Evolutionary conservation across 2,888 invertebrate species (phyloP), one percentile per base, ranked within the genome.

Genomic region (Pseudococcus jackbeardsleyi): DNA sequence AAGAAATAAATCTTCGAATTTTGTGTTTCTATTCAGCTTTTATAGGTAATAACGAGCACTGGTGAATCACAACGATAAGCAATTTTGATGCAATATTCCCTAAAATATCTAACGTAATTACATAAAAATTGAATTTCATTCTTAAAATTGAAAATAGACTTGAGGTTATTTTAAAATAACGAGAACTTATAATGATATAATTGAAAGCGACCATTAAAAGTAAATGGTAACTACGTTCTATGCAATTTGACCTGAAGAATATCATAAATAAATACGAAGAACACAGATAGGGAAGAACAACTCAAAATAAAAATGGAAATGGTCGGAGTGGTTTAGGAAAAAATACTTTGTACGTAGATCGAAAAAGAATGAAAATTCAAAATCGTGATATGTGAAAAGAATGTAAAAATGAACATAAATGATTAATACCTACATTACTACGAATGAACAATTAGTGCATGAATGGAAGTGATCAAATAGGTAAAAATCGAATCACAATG

Each of bases 401-500:
- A 64, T 64, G 64, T 22, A 64, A 64, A 64, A 22, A 64, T 64
- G 11, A n/a, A 54, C 54, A n/a, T 12, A 54, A n/a, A 54, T 54
- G n/a, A 54, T 54, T 54, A 54, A 54, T n/a, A 64, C 42, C 42
- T 59, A n/a, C 9, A 64, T 59, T n/a, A 64, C 64, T 64, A 64
- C 64, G 11, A 22, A 9, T n/a, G n/a, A n/a, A n/a, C n/a, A 22
- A 64, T 9, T 2, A 12, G 64, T 64, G 64, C 64, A 64, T 9
- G 22, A 22, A 64, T 22, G 22, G 22, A 64, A 22, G 19, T 64
- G 19, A 64, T 64, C 9, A 22, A 59, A n/a, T 2, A 59, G 15
- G n/a, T 59, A n/a, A 64, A 64, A 64, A 64, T 64, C 22, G 64
- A 64, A 64, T 64, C 64, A 64, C 54, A 54, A 54, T 64, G 64